These are phyloP conservation scores for Microctonus aethiopoides DNA, from an alignment of 2,888 invertebrate genomes.

Conservation along the genomic window DNA sequence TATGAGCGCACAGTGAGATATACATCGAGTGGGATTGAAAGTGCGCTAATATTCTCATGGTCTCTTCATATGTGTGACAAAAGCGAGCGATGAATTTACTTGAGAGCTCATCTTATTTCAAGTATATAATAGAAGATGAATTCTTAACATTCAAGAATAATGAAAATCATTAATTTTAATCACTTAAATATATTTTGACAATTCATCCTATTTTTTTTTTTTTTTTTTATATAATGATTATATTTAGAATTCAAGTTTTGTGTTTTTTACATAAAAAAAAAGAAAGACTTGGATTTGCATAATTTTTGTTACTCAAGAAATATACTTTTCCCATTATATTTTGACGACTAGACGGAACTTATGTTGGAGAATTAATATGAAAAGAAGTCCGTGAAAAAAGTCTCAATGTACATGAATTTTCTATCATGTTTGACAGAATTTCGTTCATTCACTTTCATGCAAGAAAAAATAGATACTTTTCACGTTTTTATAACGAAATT, in stretches of 20 bases:
- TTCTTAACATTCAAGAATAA: too few relatives aligned
- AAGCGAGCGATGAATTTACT: neutral
- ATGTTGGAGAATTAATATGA: neutral
- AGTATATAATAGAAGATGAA: too few relatives aligned
- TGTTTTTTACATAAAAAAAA: neutral
- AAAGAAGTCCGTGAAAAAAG: neutral
- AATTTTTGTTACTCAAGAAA: neutral
- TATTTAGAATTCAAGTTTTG: neutral
- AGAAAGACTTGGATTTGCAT: too few relatives aligned
- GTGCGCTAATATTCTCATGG: slow-evolving; percentile 17
- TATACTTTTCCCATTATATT: neutral
- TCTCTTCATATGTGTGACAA: neutral
- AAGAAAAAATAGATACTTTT: neutral
- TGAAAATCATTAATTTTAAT: too few relatives aligned
- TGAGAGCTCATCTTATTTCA: neutral
- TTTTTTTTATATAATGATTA: too few relatives aligned
- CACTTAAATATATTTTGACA: too few relatives aligned
- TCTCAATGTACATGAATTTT: neutral
- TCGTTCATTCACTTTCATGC: neutral
- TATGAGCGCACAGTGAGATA: neutral
- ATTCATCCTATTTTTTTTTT: too few relatives aligned
- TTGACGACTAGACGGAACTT: slow-evolving; percentile 11
- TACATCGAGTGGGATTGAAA: slow-evolving; percentile 3
- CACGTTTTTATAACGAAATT: neutral
- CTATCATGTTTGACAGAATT: neutral